Conservation (phyloP, 2,888 invertebrate genomes). For the Epinotia brunnichana region DNA sequence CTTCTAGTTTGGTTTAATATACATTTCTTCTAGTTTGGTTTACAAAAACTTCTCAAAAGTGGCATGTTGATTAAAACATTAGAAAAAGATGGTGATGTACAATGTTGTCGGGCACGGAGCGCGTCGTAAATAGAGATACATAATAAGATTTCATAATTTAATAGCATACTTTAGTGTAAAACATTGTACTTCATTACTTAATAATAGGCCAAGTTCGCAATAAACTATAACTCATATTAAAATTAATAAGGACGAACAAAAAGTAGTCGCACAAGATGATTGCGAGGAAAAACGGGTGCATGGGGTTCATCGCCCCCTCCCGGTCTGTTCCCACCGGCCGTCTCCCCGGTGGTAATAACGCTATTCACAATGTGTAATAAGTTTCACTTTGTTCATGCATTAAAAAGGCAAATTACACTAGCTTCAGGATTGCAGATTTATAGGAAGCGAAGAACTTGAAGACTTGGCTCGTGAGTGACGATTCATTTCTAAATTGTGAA, state of each 20-base stretch:
- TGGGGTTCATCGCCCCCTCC: conserved; percentile 71
- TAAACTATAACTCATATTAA: conserved; percentile 53
- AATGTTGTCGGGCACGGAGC: background rate
- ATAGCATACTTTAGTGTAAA: conserved; percentile 28
- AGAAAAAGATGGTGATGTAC: background rate
- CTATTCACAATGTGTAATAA: conserved; percentile 66
- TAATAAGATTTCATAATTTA: conserved; percentile 28
- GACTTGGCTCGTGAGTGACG: too few species aligned
- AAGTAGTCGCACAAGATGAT: conserved; percentile 62
- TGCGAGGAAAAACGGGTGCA: conserved; percentile 68
- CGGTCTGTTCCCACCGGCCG: conserved; percentile 68
- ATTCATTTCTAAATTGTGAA: too few species aligned
- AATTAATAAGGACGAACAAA: conserved; percentile 61
- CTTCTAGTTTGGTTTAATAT: too few species aligned
- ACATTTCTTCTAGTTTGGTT: too few species aligned
- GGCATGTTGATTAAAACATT: background rate
- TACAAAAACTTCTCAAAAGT: background rate
- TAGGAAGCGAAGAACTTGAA: conserved; percentile 27
- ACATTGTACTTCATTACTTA: conserved; percentile 40
- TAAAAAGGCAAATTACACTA: conserved; percentile 47
- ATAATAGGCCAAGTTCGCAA: conserved; percentile 41
- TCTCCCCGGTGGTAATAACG: conserved; percentile 64
- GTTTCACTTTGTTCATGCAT: conserved; percentile 53
- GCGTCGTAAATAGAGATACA: conserved; percentile 11
- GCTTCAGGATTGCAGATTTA: conserved; percentile 38